Evolutionary conservation across 2,888 invertebrate species (phyloP).

Genomic region (Ferdinandea cuprea): DNA sequence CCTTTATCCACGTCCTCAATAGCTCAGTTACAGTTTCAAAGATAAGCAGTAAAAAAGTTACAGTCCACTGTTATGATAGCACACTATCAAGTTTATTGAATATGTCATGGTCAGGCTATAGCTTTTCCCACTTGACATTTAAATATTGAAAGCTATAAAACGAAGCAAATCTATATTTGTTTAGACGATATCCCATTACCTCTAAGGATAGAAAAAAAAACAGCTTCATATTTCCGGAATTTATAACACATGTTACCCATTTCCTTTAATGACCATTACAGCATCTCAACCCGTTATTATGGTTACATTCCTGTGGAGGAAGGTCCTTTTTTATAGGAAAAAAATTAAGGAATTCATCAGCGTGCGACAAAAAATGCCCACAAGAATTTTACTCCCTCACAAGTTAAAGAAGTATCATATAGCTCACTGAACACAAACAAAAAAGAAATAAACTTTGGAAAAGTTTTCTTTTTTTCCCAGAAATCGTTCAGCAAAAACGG

Average conservation of each 20-base stretch:
- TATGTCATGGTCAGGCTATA: constrained; percentile 18
- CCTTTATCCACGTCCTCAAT: neutral
- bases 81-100: constrained; percentile 37
- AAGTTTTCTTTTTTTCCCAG: constrained; percentile 42
- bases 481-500: constrained; percentile 44
- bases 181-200: constrained; percentile 31
- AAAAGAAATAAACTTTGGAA: constrained; percentile 33
- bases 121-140: constrained; percentile 18
- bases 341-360: constrained; percentile 56
- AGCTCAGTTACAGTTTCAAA: neutral
- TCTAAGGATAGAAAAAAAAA: neutral
- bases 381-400: constrained; percentile 39
- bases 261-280: constrained; percentile 53
- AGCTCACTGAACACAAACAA: constrained; percentile 16
- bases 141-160: constrained; percentile 36
- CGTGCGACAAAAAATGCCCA: constrained; percentile 50
- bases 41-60: neutral
- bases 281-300: constrained; percentile 43
- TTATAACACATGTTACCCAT: constrained; percentile 65
- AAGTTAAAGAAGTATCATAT: constrained; percentile 29
- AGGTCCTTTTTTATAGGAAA: neutral
- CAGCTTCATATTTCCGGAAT: constrained; percentile 46
- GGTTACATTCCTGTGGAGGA: constrained; percentile 49
- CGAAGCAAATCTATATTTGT: constrained; percentile 47
- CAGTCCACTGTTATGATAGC: constrained; percentile 14